Conservation (phyloP, 2,797 vertebrate species). For the Enteromius fasciolatus region DNA sequence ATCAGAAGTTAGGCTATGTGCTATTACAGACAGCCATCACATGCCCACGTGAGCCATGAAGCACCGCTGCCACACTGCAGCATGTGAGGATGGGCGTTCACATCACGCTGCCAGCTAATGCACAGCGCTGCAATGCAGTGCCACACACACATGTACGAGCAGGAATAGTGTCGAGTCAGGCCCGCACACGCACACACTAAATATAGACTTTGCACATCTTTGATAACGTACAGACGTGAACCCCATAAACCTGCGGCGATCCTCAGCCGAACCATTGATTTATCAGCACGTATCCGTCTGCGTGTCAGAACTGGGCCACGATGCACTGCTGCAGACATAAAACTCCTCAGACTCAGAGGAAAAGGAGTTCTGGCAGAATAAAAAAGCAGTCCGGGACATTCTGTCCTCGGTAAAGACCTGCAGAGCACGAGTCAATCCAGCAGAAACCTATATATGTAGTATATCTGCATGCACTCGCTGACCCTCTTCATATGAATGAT, state of each 20-base stretch:
- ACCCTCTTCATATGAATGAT: conserved; percentile 70
- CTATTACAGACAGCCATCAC: background rate
- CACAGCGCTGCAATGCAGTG: conserved; percentile 84
- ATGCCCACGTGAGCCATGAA: background rate
- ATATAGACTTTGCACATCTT: conserved; percentile 73
- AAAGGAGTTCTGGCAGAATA: background rate
- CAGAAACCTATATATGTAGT: background rate
- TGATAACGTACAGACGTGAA: conserved; percentile 65
- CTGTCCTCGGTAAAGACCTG: background rate
- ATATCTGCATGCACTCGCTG: background rate
- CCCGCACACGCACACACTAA: conserved; percentile 60
- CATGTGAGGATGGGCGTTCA: conserved; percentile 57
- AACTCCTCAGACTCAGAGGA: background rate
- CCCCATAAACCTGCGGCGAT: conserved; percentile 55
- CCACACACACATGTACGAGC: conserved; percentile 81
- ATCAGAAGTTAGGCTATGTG: background rate
- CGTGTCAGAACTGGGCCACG: conserved; percentile 5
- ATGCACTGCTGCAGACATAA: conserved; percentile 8
- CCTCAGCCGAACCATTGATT: background rate
- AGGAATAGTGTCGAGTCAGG: conserved; percentile 75
- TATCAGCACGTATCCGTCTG: conserved; percentile 18
- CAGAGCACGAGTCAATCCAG: background rate
- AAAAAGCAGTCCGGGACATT: conserved; percentile 1
- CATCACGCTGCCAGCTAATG: conserved; percentile 71
- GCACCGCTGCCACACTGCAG: conserved; percentile 4